phyloP scores from a whole-genome alignment of 2,888 invertebrate genomes.

The Tubulanus polymorphus region DNA sequence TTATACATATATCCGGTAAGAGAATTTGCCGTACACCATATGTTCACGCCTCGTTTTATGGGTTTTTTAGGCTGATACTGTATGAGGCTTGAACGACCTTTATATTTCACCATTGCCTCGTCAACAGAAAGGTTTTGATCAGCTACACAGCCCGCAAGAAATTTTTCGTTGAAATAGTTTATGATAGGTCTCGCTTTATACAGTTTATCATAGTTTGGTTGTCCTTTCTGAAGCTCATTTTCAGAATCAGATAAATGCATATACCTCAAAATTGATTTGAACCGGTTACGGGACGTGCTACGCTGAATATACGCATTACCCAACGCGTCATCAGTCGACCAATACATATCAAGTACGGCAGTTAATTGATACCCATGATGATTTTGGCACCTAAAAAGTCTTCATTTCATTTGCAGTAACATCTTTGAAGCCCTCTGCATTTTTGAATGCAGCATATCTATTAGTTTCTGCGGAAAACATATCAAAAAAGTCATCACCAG shows the following conservation, averaged over 20 bases:
- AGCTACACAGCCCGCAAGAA: not conserved
- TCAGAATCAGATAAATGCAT: not conserved
- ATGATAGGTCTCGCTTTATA: not conserved
- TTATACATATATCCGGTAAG: not conserved
- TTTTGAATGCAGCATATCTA: no score
- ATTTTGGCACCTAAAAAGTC: no score
- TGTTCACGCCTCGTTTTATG: not conserved
- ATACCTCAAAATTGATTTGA: not conserved
- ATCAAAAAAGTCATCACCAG: no score
- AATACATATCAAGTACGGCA: no score
- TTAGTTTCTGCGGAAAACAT: no score
- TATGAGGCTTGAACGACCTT: not conserved
- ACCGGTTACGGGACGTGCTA: not conserved
- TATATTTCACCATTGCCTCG: slow-evolving; percentile 2
- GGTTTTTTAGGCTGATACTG: slow-evolving; percentile 1
- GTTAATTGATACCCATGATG: no score
- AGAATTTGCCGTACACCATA: slow-evolving; percentile 2
- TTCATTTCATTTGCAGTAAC: no score
- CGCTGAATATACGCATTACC: no score
- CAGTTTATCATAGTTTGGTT: slow-evolving; percentile 3
- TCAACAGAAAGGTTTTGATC: not conserved
- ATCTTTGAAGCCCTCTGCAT: no score
- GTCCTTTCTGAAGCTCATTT: not conserved
- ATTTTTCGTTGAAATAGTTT: not conserved
- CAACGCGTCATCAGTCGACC: no score